These are phyloP conservation scores for Synodontis membranacea DNA, from an alignment of 2,113 vertebrate genomes.

Conservation along the genomic window DNA sequence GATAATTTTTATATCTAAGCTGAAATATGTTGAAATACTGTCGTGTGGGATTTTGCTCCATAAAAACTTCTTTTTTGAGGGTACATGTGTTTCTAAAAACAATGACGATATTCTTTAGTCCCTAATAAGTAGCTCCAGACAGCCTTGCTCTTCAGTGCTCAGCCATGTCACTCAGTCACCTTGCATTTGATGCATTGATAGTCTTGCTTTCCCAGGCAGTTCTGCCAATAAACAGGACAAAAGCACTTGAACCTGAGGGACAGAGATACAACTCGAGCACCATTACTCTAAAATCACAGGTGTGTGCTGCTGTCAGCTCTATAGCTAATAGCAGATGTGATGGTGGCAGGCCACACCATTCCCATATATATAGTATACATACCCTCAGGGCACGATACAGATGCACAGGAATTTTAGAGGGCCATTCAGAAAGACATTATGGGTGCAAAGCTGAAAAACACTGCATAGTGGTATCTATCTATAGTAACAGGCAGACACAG, in stretches of 20 bases:
- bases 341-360: neutral
- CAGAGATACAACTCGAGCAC: neutral
- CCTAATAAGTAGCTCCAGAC: neutral
- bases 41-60: neutral
- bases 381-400: neutral
- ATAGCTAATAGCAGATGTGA: neutral
- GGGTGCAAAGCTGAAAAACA: neutral
- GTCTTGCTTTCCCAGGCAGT: conserved; percentile 20
- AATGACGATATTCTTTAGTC: neutral
- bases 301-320: conserved; percentile 4
- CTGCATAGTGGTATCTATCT: conserved; percentile 17
- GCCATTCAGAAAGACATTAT: neutral
- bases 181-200: conserved; percentile 35
- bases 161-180: conserved; percentile 39
- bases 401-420: neutral
- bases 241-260: conserved; percentile 25
- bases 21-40: neutral
- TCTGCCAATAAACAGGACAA: conserved; percentile 46
- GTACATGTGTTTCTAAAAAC: neutral
- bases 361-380: neutral
- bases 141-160: neutral
- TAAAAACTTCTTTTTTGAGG: neutral
- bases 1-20: neutral
- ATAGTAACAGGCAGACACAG: conserved; percentile 14
- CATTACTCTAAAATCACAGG: conserved; percentile 1